Base-by-base conservation (phyloP, 2,797 vertebrate species). In the Enteromius fasciolatus region DNA sequence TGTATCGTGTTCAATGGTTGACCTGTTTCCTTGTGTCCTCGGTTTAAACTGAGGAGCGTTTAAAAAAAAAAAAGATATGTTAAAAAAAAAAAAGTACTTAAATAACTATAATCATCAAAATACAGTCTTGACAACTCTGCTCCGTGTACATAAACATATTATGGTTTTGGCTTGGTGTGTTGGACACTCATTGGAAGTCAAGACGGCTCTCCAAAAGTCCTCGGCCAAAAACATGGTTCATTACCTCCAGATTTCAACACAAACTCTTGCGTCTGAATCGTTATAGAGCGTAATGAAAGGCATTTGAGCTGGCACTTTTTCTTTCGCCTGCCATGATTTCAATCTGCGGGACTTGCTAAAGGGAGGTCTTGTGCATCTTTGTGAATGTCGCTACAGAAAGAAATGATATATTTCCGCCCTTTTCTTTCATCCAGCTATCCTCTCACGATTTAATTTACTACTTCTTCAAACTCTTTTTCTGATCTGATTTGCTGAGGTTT, bases 161-260 rank as follows among this genome's bases (percentile, higher is more conserved):
- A 81, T 85, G 75, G 28, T 83, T 81, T 39, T 41, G 64, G 74
- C 66, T 78, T 59, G 36, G 57, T 67, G 31, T 83, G 67, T 75
- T 48, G 68, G 74, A 86, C 85, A 85, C 82, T 77, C 81, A 80
- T 25, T 81, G 78, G 80, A 86, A 81, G 76, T 76, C 80, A 80
- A 83, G 72, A 67, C 31, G 52, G 61, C 78, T 86, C 83, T 76
- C 63, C 17, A 75, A 33, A 48, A 70, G 64, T 83, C 28, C 64
- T 61, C 36, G 68, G 81, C 79, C 75, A 80, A 83, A 78, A 88
- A 83, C 88, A 91, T 90, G 92, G 89, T 90, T 90, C 89, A 93
- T 93, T 92, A 93, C 89, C 90, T 90, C 90, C 92, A 91, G 90
- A 93, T 91, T 90, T 90, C 88, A 90, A 90, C 92, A 92, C 89